Evolutionary conservation across 2,888 invertebrate species (phyloP), one percentile per base, ranked within the genome.

Genomic region (Ornithoptera alexandrae): DNA sequence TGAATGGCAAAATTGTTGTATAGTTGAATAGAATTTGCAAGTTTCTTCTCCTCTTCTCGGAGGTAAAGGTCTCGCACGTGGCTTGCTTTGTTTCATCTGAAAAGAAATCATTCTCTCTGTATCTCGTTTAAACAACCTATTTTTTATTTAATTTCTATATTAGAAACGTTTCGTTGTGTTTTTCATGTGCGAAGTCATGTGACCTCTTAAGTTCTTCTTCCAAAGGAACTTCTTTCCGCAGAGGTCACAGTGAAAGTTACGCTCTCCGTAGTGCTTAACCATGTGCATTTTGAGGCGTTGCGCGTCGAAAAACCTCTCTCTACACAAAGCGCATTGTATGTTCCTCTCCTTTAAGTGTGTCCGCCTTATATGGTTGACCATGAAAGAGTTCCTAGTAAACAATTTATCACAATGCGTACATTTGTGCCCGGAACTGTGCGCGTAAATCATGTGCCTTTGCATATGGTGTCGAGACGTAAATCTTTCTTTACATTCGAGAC

Each of bases 161-260:
- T 67, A 61, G 17, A 15, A 39, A 12, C 56, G 64, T 56, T n/a
- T 20, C n/a, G 53, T 71, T 30, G 72, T 64, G 71, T 74, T 73
- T 72, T 83, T 84, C 46, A 78, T 77, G 72, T 88, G 88, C 1
- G 84, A 84, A 2, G 80, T 85, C 75, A 93, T 88, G 76, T 95
- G 95, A 0, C 91, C 92, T 46, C 90, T 90, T 42, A 95, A 81
- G 73, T 94, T 93, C 67, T 93, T 94, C 77, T 93, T 93, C 79
- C 94, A 93, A 0, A 93, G 84, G 72, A 94, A 93, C 79, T 91
- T 93, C 74, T 93, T 93, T 0, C 93, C 92, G 72, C 94, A 94
- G 20, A 93, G 81, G 71, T 94, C 93, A 71, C 94, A 94, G 66
- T 94, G 90, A 70, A 93, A 93, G 42, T 89, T 89, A 6, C 90